phyloP scores from a whole-genome alignment of 2,888 invertebrate genomes.

The Polylopha cassiicola region DNA sequence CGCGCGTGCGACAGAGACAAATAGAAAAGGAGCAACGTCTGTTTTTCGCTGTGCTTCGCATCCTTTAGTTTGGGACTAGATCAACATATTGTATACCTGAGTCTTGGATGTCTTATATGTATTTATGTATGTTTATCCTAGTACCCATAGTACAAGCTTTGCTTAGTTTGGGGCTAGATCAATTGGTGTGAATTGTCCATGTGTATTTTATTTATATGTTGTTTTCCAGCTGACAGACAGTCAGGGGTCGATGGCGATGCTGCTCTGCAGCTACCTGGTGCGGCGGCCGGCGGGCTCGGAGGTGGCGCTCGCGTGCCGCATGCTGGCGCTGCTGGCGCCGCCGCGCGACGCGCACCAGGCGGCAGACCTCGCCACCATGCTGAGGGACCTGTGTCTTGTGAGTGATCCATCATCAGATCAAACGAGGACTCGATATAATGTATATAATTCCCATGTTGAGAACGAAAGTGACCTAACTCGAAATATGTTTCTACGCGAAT shows the following conservation, averaged over 20 bases:
- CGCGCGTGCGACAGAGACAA: no score
- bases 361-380: slow-evolving; percentile 44
- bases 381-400: slow-evolving; percentile 48
- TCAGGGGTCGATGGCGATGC: slow-evolving; percentile 61
- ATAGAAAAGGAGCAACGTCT: no score
- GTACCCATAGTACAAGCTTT: no score
- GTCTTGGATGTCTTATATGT: not conserved
- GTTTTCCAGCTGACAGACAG: slow-evolving; percentile 53
- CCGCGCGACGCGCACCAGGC: slow-evolving; percentile 55
- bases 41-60: no score
- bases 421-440: no score
- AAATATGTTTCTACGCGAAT: no score
- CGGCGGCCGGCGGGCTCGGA: slow-evolving; percentile 46
- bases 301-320: slow-evolving; percentile 54
- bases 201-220: not conserved
- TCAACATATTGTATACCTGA: no score
- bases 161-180: no score
- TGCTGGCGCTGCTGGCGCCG: slow-evolving; percentile 62
- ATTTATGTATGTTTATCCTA: not conserved
- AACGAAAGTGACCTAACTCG: no score
- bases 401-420: slow-evolving; percentile 21
- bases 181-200: no score
- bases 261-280: slow-evolving; percentile 49
- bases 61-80: no score
- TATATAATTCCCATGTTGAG: no score